Base-by-base conservation (phyloP, 2,797 vertebrate species). In the Danio albolineatus region DNA sequence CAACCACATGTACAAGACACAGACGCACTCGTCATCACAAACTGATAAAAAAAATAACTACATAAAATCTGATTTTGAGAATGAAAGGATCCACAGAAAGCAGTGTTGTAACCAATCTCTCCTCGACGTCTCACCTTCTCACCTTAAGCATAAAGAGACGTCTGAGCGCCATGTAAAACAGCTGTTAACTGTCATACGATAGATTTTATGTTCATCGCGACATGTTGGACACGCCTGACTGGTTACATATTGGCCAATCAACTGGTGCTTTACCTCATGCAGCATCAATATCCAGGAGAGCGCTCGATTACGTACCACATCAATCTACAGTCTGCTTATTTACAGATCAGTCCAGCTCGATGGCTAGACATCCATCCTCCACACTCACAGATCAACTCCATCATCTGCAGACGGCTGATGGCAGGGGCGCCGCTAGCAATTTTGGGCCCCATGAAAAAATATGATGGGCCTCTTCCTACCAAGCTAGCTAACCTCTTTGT, bases 291-390 rank as follows among this genome's bases (percentile, higher is more conserved):
- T 54, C 57, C 49, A 73, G 19, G 57, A 71, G 62, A 70, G 77
- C 70, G 69, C 80, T 83, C 81, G 72, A 39, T 87, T 83, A 85
- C 84, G 74, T 73, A 83, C 86, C 88, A 44, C 53, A 88, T 80
- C 87, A 88, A 73, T 79, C 74, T 80, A 86, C 89, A 88, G 91
- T 89, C 80, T 41, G 60, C 78, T 87, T 77, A 84, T 86, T 89
- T 86, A 89, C 79, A 71, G 78, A 38, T 87, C 80, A 85, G 81
- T 65, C 84, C 77, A 85, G 76, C 81, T 80, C 66, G 80, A 70
- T 81, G 71, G 81, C 84, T 87, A 81, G 79, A 74, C 59, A 66
- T 76, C 81, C 67, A 66, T 70, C 57, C 54, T 88, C 70, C 83
- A 85, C 44, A 61, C 36, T 69, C n/a, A 61, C 43, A 51, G 10